Base-by-base conservation (phyloP, 2,888 invertebrate genomes). In the Dryadula phaetusa region DNA sequence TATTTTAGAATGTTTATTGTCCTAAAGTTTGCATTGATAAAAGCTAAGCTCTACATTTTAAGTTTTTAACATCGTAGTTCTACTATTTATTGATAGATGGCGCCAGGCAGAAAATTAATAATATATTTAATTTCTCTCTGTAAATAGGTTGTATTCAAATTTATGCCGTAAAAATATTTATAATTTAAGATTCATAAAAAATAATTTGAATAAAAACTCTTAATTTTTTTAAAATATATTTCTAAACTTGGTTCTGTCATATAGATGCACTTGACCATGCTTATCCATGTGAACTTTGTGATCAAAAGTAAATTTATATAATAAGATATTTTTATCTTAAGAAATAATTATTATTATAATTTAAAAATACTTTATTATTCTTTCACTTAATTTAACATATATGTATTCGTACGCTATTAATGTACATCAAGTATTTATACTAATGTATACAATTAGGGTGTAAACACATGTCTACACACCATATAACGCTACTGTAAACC, bases 51-150 rank as follows among this genome's bases (percentile, higher is more conserved):
- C 14, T 25, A 25, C n/a, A 3, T 0, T 7, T 25, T 47, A 22
- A 25, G 14, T 14, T 6, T n/a, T 4, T 4, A 10, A 52, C 53
- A 7, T 69, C 69, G 70, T 71, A 74, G 75, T 77, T 74, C 75
- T 42, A 28, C 28, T n/a, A 18, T 62, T 14, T 53, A 37, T 5
- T 44, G 49, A 71, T 12, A 77, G 77, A 76, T 77, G 77, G 76
- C 73, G 75, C 64, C 16, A n/a, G 1, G 16, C 6, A 56, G 37
- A 56, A 7, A 37, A 7, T 7, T 6, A 16, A 14, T 14, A 37
- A 18, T 22, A 12, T n/a, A 18, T 14, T 37, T 37, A 1, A 6
- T 10, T 28, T 1, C 8, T 7, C 8, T 14, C 22, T 37, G 3
- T 20, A 8, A n/a, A 14, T 37, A 3, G 0, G 3, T 5, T 3